Conservation (phyloP, 2,888 invertebrate genomes). For the Formica aserva region DNA sequence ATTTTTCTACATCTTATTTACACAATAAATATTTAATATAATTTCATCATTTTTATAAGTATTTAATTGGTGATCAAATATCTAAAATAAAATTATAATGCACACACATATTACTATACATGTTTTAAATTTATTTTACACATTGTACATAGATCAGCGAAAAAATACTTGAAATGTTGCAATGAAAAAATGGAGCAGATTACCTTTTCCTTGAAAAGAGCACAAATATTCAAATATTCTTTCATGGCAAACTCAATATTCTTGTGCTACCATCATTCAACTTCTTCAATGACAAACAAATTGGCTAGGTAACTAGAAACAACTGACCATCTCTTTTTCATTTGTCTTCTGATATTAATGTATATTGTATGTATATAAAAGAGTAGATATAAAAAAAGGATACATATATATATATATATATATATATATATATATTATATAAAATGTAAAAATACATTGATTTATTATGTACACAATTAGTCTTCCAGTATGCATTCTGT, state of each 20-base stretch:
- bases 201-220: slow-evolving; percentile 77
- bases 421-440: too few relatives aligned
- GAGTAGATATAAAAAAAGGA: neutral
- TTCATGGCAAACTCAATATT: slow-evolving; percentile 80
- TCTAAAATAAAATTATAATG: slow-evolving; percentile 14
- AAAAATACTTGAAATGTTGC: slow-evolving; percentile 12
- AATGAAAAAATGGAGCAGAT: slow-evolving; percentile 66
- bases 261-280: slow-evolving; percentile 60
- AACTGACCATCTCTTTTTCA: slow-evolving; percentile 54
- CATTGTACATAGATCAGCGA: slow-evolving; percentile 4
- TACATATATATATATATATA: neutral
- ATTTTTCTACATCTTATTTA: neutral
- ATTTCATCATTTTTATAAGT: slow-evolving; percentile 7
- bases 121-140: slow-evolving; percentile 27
- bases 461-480: neutral
- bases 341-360: slow-evolving; percentile 18
- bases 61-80: slow-evolving; percentile 4
- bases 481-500: neutral
- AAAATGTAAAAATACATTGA: slow-evolving; percentile 5
- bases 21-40: slow-evolving; percentile 5
- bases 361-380: neutral
- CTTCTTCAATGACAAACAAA: slow-evolving; percentile 64
- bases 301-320: slow-evolving; percentile 74
- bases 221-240: slow-evolving; percentile 67
- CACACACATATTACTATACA: neutral